A percentile compares a stretch with the other conserved stretches of the same genome.
Conservation (phyloP, 2,888 invertebrate species). For the Atethmia centrago region DNA sequence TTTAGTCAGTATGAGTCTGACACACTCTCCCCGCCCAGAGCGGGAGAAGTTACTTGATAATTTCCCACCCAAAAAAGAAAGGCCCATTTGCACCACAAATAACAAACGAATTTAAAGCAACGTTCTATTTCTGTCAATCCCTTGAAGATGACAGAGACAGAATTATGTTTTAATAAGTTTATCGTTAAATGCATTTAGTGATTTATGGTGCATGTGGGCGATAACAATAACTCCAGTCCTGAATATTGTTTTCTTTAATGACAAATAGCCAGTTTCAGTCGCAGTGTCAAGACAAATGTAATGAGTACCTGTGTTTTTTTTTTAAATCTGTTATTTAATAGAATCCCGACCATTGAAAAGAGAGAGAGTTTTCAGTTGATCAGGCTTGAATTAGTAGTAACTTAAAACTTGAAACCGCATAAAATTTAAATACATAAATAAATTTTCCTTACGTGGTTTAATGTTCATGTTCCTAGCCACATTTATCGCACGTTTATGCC, state of each 20-base stretch:
- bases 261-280: background rate
- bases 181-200: background rate
- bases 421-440: background rate
- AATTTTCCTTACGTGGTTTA: slow-evolving; percentile 28
- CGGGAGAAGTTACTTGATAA: too few relatives aligned
- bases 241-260: background rate
- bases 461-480: slow-evolving; percentile 34
- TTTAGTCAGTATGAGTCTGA: too few relatives aligned
- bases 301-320: too few relatives aligned
- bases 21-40: too few relatives aligned
- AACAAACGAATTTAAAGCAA: too few relatives aligned
- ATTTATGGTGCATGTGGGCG: background rate
- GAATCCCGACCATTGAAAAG: background rate
- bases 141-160: background rate
- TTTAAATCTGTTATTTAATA: too few relatives aligned
- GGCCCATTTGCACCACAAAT: too few relatives aligned
- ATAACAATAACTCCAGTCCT: background rate
- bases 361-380: background rate
- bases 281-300: background rate
- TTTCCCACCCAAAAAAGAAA: too few relatives aligned
- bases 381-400: background rate
- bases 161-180: background rate
- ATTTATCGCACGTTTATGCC: slow-evolving; percentile 6
- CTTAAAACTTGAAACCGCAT: background rate
- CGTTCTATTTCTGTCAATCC: too few relatives aligned